Evolutionary conservation across 2,797 vertebrate species (phyloP), one percentile per base, ranked within the genome.

Genomic region (Anabas testudineus): DNA sequence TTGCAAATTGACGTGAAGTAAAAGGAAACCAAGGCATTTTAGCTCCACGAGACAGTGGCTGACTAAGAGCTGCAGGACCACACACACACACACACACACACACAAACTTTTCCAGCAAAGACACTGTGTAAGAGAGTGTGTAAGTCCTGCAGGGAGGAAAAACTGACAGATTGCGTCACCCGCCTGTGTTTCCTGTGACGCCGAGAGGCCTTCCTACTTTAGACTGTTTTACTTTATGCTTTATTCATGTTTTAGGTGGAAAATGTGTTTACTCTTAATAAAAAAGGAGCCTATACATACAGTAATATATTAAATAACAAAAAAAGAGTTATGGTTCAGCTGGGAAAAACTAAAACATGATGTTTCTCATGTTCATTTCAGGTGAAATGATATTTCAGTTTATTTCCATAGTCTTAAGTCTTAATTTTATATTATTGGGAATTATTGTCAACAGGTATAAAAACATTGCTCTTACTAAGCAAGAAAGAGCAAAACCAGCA

Each of bases 21-120:
- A 86, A 83, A 82, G 80, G 58, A 91, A 85, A 83, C 74, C 8
- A 30, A 74, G 79, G 76, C 65, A 67, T 66, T 89, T 85, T 80
- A 73, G 70, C 77, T 74, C 59, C 60, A 77, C 71, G 66, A 79
- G 81, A 79, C 67, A 65, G 63, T 77, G 81, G 71, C 56, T 63
- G 73, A 77, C 37, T 59, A 76, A 80, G 77, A 76, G 78, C 85
- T 83, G 66, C 75, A 67, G 79, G 76, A 71, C 21, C 74, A 45
- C 53, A 36, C 58, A 76, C 77, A 76, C 34, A 70, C 32, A 46
- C 42, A 60, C 55, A 65, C 51, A 70, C 53, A 68, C 21, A 74
- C 55, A 55, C 45, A 63, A 34, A 36, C 61, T 55, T 56, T 64
- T 63, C 30, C 67, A 28, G 14, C 32, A 78, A 58, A 57, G 53